phyloP scores from a whole-genome alignment of 2,113 vertebrate genomes.

The Muscicapa adusta region DNA sequence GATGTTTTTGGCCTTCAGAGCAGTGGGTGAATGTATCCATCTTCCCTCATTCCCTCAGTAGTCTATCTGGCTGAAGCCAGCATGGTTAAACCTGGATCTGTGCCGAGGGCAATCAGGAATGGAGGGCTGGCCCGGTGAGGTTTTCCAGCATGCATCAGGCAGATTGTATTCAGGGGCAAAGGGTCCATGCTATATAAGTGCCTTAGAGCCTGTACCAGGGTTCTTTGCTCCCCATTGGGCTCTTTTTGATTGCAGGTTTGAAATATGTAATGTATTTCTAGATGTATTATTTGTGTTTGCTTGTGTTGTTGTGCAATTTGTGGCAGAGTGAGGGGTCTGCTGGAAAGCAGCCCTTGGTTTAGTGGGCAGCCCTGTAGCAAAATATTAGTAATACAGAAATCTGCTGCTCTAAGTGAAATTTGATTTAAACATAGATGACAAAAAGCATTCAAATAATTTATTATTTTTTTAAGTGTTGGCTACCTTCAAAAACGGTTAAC shows the following conservation, averaged over 20 bases:
- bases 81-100: constrained; percentile 56
- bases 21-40: constrained; percentile 55
- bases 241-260: constrained; percentile 36
- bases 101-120: constrained; percentile 63
- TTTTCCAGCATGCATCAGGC: constrained; percentile 44
- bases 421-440: constrained; percentile 32
- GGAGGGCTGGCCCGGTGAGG: constrained; percentile 22
- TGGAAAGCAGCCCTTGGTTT: constrained; percentile 54
- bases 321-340: constrained; percentile 36
- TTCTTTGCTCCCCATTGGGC: background rate
- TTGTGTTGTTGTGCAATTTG: constrained; percentile 66
- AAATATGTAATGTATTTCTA: constrained; percentile 19
- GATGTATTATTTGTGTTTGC: constrained; percentile 51
- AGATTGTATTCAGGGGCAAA: constrained; percentile 34
- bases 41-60: constrained; percentile 55
- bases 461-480: background rate
- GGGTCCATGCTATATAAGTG: constrained; percentile 30
- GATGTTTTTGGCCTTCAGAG: constrained; percentile 67
- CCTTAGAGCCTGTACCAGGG: background rate
- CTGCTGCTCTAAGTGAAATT: constrained; percentile 37
- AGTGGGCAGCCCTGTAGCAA: constrained; percentile 36
- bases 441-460: background rate
- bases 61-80: constrained; percentile 38
- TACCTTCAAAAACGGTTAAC: background rate
- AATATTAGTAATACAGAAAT: constrained; percentile 69